Base-by-base conservation (phyloP, 2,797 vertebrate species). In the Tokudaia muenninki region DNA sequence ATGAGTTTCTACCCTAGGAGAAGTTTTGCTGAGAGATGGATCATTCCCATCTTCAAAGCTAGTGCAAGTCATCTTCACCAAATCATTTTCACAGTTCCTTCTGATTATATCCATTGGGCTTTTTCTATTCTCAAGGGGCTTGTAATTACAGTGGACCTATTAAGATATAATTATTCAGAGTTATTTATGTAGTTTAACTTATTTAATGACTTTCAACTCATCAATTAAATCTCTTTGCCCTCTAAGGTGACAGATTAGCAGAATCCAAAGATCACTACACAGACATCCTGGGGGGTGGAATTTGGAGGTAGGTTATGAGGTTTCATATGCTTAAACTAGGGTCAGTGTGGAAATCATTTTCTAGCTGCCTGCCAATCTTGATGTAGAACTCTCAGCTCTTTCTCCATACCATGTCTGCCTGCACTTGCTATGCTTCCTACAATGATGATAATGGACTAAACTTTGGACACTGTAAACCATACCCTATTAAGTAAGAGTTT, bases 161-260 rank as follows among this genome's bases (percentile, higher is more conserved):
- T 41, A 37, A 57, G 16, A 6, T 41, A 75, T 14, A 4, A 82
- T 57, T 91, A 70, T 34, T n/a, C 11, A 94, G 24, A 72, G 80
- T n/a, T 86, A 47, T 34, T 2, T 44, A 17, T 9, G 6, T 78
- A 57, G 78, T 26, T 84, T 21, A 94, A 3, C 12, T 84, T 24
- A 74, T 87, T 87, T 70, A 90, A 57, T 29, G 92, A 37, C 13
- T 47, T 90, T 78, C 63, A 92, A 55, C 11, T 16, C 6, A 77
- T 55, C 41, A 90, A 41, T 77, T 81, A 92, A 91, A 82, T 95
- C 4, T 78, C 16, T 83, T 84, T 82, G 31, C 8, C 13, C 88
- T 52, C 3, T 29, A 88, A 65, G 16, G 31, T 90, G 91, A 91
- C 47, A 70, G 34, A 92, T n/a, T 41, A 31, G 90, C 11, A 89